A percentile compares a stretch with the other conserved stretches of the same genome.
These are phyloP conservation scores for Siniperca chuatsi DNA, from an alignment of 2,113 vertebrate species.

Conservation along the genomic window DNA sequence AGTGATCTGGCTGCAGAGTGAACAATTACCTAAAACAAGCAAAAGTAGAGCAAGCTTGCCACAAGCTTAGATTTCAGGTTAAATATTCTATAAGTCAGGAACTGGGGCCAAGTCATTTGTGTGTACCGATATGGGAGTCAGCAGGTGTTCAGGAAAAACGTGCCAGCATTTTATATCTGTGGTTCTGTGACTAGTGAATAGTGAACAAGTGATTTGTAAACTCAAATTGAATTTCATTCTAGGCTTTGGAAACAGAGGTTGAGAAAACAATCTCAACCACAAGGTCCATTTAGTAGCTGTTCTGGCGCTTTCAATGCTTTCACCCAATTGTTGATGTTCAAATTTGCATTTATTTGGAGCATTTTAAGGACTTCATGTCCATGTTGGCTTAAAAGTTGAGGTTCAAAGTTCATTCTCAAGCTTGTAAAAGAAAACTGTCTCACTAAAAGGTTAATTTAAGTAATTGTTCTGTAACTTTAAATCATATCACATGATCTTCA, in stretches of 20 bases:
- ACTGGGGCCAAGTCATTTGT: neutral
- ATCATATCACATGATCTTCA: neutral
- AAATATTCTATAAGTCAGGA: constrained; percentile 26
- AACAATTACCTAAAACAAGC: constrained; percentile 56
- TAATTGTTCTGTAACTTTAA: neutral
- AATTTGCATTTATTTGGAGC: neutral
- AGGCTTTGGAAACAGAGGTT: neutral
- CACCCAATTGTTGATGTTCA: neutral
- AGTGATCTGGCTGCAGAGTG: constrained; percentile 27
- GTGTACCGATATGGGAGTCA: neutral
- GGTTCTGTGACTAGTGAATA: neutral
- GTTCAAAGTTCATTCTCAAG: neutral
- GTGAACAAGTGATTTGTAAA: neutral
- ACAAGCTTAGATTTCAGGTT: constrained; percentile 21
- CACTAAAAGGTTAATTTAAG: neutral
- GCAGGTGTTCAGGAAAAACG: neutral
- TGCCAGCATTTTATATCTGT: neutral
- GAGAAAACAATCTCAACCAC: neutral
- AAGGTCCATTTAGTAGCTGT: neutral
- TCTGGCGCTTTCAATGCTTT: neutral
- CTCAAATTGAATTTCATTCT: neutral
- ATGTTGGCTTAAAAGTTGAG: neutral
- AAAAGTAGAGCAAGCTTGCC: constrained; percentile 27
- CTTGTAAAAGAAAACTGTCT: neutral
- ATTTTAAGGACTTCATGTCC: neutral